Evolutionary conservation across 2,113 vertebrate species (phyloP).

Genomic region (Aphyosemion australe): DNA sequence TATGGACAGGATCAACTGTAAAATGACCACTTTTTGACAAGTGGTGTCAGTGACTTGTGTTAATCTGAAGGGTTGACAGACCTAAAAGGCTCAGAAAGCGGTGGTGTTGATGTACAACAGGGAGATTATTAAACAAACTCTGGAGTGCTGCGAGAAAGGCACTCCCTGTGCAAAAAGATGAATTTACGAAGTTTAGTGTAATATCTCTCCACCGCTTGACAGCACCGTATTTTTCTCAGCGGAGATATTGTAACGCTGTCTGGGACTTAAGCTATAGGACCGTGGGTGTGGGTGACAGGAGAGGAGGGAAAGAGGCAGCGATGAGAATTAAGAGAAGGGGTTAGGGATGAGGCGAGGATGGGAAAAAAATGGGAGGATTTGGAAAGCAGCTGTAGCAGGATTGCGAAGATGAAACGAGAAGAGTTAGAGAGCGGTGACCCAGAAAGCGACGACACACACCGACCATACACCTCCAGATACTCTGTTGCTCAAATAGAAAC

Average conservation of each 20-base stretch:
- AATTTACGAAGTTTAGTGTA: constrained; percentile 46
- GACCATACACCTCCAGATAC: constrained; percentile 68
- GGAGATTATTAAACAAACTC: constrained; percentile 30
- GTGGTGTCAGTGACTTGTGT: background rate
- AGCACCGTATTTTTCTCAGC: constrained; percentile 39
- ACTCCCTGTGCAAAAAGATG: constrained; percentile 27
- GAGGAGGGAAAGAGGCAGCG: constrained; percentile 27
- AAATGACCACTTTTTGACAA: background rate
- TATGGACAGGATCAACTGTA: background rate
- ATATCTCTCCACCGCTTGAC: constrained; percentile 47
- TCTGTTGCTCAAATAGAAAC: constrained; percentile 83
- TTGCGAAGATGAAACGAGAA: constrained; percentile 52
- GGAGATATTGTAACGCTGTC: constrained; percentile 47
- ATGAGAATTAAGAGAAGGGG: constrained; percentile 44
- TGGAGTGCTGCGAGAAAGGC: constrained; percentile 24
- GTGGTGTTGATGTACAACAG: background rate
- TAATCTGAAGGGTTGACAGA: constrained; percentile 5
- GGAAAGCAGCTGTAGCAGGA: constrained; percentile 33
- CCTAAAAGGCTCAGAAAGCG: background rate
- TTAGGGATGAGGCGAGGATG: constrained; percentile 12
- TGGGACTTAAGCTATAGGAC: constrained; percentile 59
- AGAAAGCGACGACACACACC: constrained; percentile 72
- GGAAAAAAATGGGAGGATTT: constrained; percentile 29
- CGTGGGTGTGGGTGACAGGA: constrained; percentile 45
- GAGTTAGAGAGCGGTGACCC: constrained; percentile 75